Base-by-base conservation (phyloP, 2,797 vertebrate species). In the Melanogrammus aeglefinus region DNA sequence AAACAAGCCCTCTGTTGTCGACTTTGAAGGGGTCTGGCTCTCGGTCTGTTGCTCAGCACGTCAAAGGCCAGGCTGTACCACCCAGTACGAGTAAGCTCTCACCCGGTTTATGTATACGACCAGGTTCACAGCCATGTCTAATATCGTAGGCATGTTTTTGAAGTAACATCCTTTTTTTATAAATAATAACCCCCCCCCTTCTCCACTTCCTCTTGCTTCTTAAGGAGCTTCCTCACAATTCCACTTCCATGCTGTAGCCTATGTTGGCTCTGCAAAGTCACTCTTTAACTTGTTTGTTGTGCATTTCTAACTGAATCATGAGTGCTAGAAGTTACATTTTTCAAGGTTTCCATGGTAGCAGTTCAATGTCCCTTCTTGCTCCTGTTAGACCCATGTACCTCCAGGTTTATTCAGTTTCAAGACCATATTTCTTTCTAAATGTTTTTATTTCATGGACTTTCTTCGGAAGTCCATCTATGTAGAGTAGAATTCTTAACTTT, bases 11-110 rank as follows among this genome's bases (percentile, higher is more conserved):
- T 27, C 63, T 6, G 63, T 69, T 69, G 63, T 69, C 82, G 80
- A 69, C 63, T 69, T 74, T 78, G 38, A 2, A 76, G 79, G 79
- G 85, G 80, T 80, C 80, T 77, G 81, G 85, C 85, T 86, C 86
- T 69, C 63, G 24, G 78, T 87, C 44, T 66, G 84, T 82, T 85
- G 84, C 78, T 87, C 88, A 86, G 90, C 86, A 89, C 91, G 90
- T 94, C 90, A 93, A 92, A 93, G 88, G 69, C 82, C 82, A 76
- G 77, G n/a, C 75, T 78, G 76, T 83, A 86, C 84, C 86, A 89
- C 73, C 74, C 70, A 87, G 85, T 86, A 84, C 75, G n/a, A 7
- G 57, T 81, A 75, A 84, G 87, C 87, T 80, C 83, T 86, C 83
- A 81, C 85, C 79, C 77, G 84, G 81, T 78, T 78, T 76, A 39